Conservation (phyloP, 1,140 invertebrate genomes). For the Papilio dardanus region DNA sequence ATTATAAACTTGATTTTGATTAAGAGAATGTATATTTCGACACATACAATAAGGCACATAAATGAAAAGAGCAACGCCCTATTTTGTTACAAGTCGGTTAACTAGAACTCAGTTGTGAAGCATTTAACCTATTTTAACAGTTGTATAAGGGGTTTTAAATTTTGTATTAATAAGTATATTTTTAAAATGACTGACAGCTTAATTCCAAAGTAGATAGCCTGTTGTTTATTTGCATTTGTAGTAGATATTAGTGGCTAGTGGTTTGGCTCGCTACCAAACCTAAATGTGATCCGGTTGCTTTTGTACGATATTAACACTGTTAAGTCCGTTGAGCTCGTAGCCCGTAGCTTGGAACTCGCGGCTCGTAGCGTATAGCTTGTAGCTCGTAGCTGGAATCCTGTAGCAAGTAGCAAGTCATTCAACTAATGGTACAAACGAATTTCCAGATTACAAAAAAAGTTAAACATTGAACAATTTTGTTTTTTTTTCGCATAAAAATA, state of each 20-base stretch:
- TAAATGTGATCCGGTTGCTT: not conserved
- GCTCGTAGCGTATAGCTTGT: not conserved
- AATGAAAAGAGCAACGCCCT: too few relatives aligned
- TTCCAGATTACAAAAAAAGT: not conserved
- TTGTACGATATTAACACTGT: not conserved
- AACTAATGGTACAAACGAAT: not conserved
- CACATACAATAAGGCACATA: not conserved
- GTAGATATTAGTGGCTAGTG: not conserved
- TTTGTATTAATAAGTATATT: not conserved
- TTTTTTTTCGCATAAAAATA: not conserved
- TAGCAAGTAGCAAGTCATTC: too few relatives aligned
- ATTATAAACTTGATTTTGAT: too few relatives aligned
- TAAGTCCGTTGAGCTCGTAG: not conserved
- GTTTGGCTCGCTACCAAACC: slow-evolving; percentile 17
- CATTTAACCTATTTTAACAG: not conserved
- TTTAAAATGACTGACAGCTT: not conserved
- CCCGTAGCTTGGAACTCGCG: not conserved
- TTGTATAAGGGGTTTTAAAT: not conserved
- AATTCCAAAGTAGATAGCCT: not conserved
- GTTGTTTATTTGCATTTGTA: not conserved
- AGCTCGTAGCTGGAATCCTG: not conserved
- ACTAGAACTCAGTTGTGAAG: not conserved
- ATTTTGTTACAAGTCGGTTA: not conserved
- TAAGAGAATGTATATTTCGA: too few relatives aligned
- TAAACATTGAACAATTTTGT: not conserved